Base-by-base conservation (phyloP, 2,797 vertebrate genomes). In the Malurus splendens region DNA sequence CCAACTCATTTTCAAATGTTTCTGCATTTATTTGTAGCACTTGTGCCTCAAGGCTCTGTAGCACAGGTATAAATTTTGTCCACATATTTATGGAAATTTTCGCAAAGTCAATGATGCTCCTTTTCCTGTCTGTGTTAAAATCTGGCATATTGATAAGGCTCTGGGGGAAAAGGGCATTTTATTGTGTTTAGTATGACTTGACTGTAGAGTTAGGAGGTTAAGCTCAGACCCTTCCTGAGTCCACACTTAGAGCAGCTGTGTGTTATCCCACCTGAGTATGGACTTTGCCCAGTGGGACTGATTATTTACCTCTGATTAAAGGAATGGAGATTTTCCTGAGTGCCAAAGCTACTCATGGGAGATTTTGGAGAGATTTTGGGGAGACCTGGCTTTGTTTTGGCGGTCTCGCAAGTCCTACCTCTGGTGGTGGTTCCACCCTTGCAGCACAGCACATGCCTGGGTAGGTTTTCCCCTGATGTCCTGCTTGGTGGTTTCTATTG, bases 41-140 rank as follows among this genome's bases (percentile, higher is more conserved):
- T 41, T 60, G 22, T 16, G 28, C n/a, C 30, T 57, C 28, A 7
- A 71, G 39, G 12, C 32, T 82, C 66, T 75, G 52, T 52, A 82
- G 36, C 13, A 55, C 30, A 41, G 6, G 23, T 57, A 79, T 7
- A 73, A 73, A 18, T 72, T 57, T 48, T 42, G 13, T 36, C 16
- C 9, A 2, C 0, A 0, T 28, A 23, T 61, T 64, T 61, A 27
- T 64, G 24, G 57, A 14, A 22, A 15, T 18, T 51, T 23, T 55
- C 23, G 16, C n/a, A 14, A 52, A 72, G 30, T 64, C 24, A 65
- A 27, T 32, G 42, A 22, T 61, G 18, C 16, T 76, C 19, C 20
- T 87, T 68, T 59, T 73, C 30, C 30, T 66, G 17, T 38, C 12
- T 23, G 13, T 25, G 7, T 77, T 80, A 48, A 78, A 89, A 51